Evolutionary conservation across 2,797 vertebrate species (phyloP).

Genomic region (Danio jaintianensis): DNA sequence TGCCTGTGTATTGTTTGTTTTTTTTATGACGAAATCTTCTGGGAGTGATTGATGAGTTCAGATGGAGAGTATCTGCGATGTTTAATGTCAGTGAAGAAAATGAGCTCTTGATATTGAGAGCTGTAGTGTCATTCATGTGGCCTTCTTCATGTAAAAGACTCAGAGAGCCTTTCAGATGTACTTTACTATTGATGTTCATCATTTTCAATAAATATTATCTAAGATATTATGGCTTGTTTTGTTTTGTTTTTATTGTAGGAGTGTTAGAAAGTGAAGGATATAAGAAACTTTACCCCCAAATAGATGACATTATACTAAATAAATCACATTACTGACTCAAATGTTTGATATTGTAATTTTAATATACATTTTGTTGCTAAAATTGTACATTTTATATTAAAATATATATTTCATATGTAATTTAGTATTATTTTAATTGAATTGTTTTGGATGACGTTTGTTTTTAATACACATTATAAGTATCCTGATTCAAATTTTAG

Average conservation of each 20-base stretch:
- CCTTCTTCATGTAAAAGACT: slow-evolving; percentile 51
- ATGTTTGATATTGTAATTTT: too few species aligned
- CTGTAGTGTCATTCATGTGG: slow-evolving; percentile 51
- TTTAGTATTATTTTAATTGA: background rate
- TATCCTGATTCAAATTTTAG: too few species aligned
- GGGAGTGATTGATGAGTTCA: background rate
- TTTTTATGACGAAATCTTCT: background rate
- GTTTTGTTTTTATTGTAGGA: background rate
- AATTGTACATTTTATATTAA: too few species aligned
- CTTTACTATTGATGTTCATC: slow-evolving; percentile 30
- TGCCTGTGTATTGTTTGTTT: background rate
- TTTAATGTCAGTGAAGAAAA: slow-evolving; percentile 28
- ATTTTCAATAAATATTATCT: slow-evolving; percentile 53
- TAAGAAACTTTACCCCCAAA: too few species aligned
- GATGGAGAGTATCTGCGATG: background rate
- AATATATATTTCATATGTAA: too few species aligned
- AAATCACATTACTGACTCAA: too few species aligned
- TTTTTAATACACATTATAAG: too few species aligned
- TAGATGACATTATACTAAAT: too few species aligned
- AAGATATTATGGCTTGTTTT: background rate
- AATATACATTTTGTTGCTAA: too few species aligned
- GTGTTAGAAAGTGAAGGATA: background rate
- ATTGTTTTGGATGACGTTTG: too few species aligned
- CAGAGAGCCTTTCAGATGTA: slow-evolving; percentile 22
- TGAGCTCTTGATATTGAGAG: slow-evolving; percentile 24